Evolutionary conservation across 1,140 invertebrate species (phyloP).

Genomic region (Eupeodes corollae): DNA sequence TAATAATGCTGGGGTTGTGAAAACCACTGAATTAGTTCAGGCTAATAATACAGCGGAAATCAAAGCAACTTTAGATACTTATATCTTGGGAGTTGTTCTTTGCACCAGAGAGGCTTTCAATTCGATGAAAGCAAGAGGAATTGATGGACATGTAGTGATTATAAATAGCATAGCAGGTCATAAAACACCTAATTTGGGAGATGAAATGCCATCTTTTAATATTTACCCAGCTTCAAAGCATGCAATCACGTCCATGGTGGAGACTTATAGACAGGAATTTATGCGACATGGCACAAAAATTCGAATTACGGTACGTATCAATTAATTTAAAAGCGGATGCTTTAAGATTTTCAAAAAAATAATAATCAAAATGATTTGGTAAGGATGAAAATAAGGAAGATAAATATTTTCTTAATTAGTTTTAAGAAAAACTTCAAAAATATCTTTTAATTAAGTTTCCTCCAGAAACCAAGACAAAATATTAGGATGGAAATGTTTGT

Average conservation of each 20-base stretch:
- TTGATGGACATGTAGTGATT: slow-evolving; percentile 56
- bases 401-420: too few relatives aligned
- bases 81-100: slow-evolving; percentile 49
- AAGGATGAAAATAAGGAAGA: too few relatives aligned
- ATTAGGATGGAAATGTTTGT: too few relatives aligned
- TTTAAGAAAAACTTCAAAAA: too few relatives aligned
- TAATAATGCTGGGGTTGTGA: slow-evolving; percentile 54
- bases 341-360: too few relatives aligned
- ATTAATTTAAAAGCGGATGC: too few relatives aligned
- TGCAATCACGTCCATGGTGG: slow-evolving; percentile 51
- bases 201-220: slow-evolving; percentile 11
- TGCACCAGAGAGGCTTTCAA: slow-evolving; percentile 51
- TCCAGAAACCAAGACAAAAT: too few relatives aligned
- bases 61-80: slow-evolving; percentile 47
- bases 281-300: slow-evolving; percentile 42
- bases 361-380: too few relatives aligned
- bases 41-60: slow-evolving; percentile 35
- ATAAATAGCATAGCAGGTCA: slow-evolving; percentile 49
- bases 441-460: too few relatives aligned
- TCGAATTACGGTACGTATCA: slow-evolving; percentile 50
- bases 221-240: slow-evolving; percentile 54
- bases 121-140: slow-evolving; percentile 49
- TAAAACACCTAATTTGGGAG: slow-evolving; percentile 35
- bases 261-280: slow-evolving; percentile 50
- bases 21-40: slow-evolving; percentile 15